Percentiles rank a stretch among this genome's conserved stretches.
phyloP scores from a whole-genome alignment of 2,113 vertebrate genomes.

The Indri indri region DNA sequence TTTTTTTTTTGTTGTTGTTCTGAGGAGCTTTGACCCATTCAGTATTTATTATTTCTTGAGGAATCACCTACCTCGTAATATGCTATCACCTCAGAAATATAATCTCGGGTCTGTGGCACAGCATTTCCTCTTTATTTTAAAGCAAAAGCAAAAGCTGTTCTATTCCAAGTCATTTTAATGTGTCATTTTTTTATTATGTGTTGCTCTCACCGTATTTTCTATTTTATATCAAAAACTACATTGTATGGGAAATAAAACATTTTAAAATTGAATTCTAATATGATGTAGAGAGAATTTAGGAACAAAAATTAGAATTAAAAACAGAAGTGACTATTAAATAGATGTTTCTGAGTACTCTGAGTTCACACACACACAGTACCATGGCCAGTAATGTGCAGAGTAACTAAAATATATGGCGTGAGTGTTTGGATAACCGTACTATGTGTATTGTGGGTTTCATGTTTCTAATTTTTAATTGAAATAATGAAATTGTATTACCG shows the following conservation, averaged over 20 bases:
- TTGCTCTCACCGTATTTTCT: background rate
- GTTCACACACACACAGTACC: background rate
- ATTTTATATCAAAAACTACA: background rate
- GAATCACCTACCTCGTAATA: too few species aligned
- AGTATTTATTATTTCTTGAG: too few species aligned
- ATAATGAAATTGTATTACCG: background rate
- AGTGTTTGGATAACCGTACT: background rate
- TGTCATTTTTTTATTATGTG: background rate
- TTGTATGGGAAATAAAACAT: background rate
- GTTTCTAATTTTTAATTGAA: background rate
- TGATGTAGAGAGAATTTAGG: background rate
- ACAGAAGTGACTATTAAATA: background rate
- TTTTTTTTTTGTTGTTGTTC: too few species aligned
- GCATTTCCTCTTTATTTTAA: too few species aligned
- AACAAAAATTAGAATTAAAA: background rate
- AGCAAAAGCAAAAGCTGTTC: background rate
- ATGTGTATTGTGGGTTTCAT: background rate
- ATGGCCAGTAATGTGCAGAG: background rate
- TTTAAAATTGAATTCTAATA: slow-evolving; percentile 6
- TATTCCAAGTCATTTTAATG: background rate
- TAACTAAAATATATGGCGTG: background rate
- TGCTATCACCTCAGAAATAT: too few species aligned
- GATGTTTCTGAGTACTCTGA: background rate
- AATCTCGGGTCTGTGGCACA: too few species aligned
- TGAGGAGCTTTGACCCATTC: too few species aligned